Evolutionary conservation across 2,888 invertebrate species (phyloP).

Genomic region (Limnephilus rhombicus): DNA sequence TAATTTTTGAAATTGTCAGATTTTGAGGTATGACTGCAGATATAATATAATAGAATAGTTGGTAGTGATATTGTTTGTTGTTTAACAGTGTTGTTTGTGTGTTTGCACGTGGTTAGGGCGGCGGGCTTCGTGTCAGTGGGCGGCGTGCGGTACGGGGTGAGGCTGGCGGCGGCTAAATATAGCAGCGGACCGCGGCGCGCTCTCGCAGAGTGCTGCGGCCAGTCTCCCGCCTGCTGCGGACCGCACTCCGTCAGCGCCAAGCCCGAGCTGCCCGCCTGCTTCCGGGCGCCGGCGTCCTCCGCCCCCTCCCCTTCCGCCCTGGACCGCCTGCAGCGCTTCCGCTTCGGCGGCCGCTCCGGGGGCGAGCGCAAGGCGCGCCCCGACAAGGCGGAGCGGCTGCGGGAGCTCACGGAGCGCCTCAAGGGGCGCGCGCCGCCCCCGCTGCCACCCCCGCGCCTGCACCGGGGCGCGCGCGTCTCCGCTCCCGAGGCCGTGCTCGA

Average conservation of each 20-base stretch:
- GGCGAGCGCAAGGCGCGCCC: conserved; percentile 72
- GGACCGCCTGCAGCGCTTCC: conserved; percentile 89
- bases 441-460: conserved; percentile 72
- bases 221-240: conserved; percentile 73
- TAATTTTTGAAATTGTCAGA: background rate
- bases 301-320: conserved; percentile 83
- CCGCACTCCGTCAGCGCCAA: conserved; percentile 68
- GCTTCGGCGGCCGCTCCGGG: conserved; percentile 81
- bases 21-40: background rate
- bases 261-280: conserved; percentile 78
- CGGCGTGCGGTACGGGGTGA: conserved; percentile 84
- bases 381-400: conserved; percentile 78
- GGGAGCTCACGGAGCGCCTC: conserved; percentile 88
- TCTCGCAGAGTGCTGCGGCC: conserved; percentile 72
- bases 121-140: conserved; percentile 81
- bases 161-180: conserved; percentile 78
- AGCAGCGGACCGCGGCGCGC: conserved; percentile 75
- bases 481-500: conserved; percentile 72
- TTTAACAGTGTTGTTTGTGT: background rate
- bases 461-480: conserved; percentile 77
- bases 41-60: background rate
- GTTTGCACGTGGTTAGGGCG: conserved; percentile 44
- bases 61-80: background rate
- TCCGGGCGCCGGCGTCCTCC: conserved; percentile 81
- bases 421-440: conserved; percentile 78